Evolutionary conservation across 2,888 invertebrate genomes (phyloP), one percentile per base, ranked within the genome.

Genomic region (Alitta virens): DNA sequence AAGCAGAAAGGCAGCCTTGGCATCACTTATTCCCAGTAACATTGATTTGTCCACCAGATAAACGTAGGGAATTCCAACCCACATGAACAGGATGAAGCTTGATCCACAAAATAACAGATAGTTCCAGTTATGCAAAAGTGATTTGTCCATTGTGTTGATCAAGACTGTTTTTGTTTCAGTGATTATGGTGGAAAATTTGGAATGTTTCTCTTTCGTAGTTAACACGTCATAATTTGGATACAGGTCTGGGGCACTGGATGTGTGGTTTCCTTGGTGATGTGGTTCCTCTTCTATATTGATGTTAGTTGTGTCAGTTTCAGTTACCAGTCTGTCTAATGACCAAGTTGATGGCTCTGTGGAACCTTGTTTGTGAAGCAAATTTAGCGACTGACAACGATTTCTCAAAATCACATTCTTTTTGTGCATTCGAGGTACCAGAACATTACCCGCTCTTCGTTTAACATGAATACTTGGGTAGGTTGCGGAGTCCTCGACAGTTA

Each of bases 61-160:
- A 80, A 94, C 91, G 84, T 95, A 95, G 18, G 94, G 93, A 63
- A 94, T 91, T 75, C 95, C 94, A 50, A 82, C 78, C 91, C 93
- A 94, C 73, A 90, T 88, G 83, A 94, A 95, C 52, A 94, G 86
- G 60, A 94, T 85, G 70, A 92, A 88, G 67, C 92, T 94, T 59
- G 92, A 90, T 21, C 91, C 78, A 63, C 91, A 91, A 75, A 93
- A 87, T 0, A 70, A 38, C 1, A 69, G 27, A 55, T 61, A 71
- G 14, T 52, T 43, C 49, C 42, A 33, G 42, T 63, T 65, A 12
- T 46, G 23, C 2, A 60, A 38, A 38, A 71, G 63, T 2, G 62
- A 56, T 40, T 59, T 60, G 55, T 69, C 60, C 24, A 65, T 49
- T 63, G 65, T 68, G 24, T 21, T 51, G 16, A 54, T 33, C 40